Base-by-base conservation (phyloP, 2,797 vertebrate species). In the Syngnathus rostellatus region DNA sequence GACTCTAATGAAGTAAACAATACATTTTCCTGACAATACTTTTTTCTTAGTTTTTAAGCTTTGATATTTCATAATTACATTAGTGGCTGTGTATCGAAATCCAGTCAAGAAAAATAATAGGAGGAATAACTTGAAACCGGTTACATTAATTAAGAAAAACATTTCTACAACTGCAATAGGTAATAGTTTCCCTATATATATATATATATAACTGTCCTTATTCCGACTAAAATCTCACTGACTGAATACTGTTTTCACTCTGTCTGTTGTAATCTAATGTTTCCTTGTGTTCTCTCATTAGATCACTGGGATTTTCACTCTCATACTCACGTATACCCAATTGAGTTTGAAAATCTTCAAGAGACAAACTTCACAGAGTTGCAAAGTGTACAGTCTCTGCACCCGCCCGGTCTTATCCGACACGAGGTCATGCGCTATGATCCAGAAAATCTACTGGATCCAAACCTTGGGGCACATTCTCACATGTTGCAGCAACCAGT, bases 361-460 rank as follows among this genome's bases (percentile, higher is more conserved):
- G 96, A 98, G 72, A 91, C 87, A 63, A 95, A 98, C 80, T 97
- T 99, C 88, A 98, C 96, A 9, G 97, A 98, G 72, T 89, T 99
- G 68, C 97, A 99, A 89, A 98, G 94, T 0, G 95, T 98, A n/a
- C 95, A 93, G 80, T 86, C 94, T 14, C 92, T 95, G 0, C 96
- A 97, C 85, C 75, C 93, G n/a, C 82, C 96, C 40, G 89, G 90
- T 77, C 89, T 96, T 45, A 93, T 95, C 81, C 92, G 97, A 60
- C 93, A 94, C 63, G 95, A 98, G 48, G 0, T 62, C 73, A 85
- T 95, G 11, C 89, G 95, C 63, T 94, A 95, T 71, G 96, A 98
- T 19, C 75, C 94, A 1, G 96, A 98, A 64, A 91, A 91, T 77
- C 89, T 95, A 68, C 81, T 98, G 17, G 97, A 99, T 67, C 86